These are phyloP conservation scores for Crotalus helleri DNA, from an alignment of 2,113 vertebrate genomes.

Conservation along the genomic window DNA sequence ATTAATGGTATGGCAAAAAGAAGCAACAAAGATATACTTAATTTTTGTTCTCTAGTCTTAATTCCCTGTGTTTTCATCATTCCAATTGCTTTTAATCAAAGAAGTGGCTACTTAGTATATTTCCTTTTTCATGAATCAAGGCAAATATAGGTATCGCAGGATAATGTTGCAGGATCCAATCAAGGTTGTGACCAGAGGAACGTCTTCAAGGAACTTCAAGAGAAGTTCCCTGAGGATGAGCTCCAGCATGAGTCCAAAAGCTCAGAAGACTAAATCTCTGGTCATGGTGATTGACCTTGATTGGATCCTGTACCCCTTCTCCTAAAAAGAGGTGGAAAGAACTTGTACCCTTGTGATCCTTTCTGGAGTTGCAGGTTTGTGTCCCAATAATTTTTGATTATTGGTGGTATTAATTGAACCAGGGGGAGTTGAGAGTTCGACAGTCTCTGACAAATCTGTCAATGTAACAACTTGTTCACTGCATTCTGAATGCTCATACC, in stretches of 20 bases:
- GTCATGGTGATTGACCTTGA: neutral
- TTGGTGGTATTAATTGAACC: neutral
- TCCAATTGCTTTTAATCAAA: neutral
- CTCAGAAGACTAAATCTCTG: neutral
- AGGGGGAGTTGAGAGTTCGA: neutral
- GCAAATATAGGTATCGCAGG: neutral
- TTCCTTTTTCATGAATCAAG: neutral
- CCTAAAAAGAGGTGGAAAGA: neutral
- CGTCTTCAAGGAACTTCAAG: too few relatives aligned
- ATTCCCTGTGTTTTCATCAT: neutral
- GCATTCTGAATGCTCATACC: neutral
- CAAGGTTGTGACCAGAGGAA: neutral
- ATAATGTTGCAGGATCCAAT: neutral
- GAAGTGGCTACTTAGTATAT: neutral
- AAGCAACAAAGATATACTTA: neutral
- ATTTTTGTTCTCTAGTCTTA: neutral
- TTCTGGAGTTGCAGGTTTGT: neutral
- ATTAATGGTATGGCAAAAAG: neutral
- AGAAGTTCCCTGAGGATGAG: too few relatives aligned
- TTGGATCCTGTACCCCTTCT: neutral
- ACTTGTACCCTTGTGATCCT: neutral
- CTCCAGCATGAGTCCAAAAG: neutral
- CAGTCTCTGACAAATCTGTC: neutral
- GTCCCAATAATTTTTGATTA: neutral
- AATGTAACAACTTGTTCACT: neutral